Conservation (phyloP, 2,888 invertebrate species). For the Tipula unca region DNA sequence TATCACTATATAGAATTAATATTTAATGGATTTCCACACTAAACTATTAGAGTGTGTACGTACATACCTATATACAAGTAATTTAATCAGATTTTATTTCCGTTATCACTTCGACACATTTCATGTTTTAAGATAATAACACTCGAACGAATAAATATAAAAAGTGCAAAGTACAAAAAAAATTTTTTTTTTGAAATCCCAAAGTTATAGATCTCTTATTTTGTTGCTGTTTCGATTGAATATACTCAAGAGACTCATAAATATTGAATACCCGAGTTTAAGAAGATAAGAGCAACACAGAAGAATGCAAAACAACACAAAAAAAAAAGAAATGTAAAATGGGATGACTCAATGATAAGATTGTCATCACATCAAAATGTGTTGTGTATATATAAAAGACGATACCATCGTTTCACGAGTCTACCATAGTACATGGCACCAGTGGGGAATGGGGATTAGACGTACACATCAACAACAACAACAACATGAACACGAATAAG, state of each 20-base stretch:
- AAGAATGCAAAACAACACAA: not conserved
- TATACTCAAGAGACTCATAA: not conserved
- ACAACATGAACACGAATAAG: not conserved
- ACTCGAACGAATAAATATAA: not conserved
- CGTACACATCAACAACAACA: not conserved
- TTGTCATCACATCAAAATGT: not conserved
- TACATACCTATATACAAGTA: not conserved
- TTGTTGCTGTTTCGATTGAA: not conserved
- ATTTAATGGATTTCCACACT: not conserved
- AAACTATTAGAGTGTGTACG: not conserved
- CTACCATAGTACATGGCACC: not conserved
- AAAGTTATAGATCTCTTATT: not conserved
- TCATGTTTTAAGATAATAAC: not conserved
- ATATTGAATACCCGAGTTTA: slow-evolving; percentile 8
- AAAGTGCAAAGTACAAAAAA: not conserved
- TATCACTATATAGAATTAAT: not conserved
- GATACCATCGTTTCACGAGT: not conserved
- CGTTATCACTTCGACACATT: not conserved
- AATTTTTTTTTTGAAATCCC: not conserved
- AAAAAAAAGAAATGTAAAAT: not conserved
- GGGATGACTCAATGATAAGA: slow-evolving; percentile 8
- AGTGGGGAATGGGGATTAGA: not conserved
- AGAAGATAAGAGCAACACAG: not conserved
- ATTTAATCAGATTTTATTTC: not conserved
- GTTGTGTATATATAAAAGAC: not conserved